These are phyloP conservation scores for Onychorhynchus coronatus DNA, from an alignment of 2,113 vertebrate genomes.

Conservation along the genomic window DNA sequence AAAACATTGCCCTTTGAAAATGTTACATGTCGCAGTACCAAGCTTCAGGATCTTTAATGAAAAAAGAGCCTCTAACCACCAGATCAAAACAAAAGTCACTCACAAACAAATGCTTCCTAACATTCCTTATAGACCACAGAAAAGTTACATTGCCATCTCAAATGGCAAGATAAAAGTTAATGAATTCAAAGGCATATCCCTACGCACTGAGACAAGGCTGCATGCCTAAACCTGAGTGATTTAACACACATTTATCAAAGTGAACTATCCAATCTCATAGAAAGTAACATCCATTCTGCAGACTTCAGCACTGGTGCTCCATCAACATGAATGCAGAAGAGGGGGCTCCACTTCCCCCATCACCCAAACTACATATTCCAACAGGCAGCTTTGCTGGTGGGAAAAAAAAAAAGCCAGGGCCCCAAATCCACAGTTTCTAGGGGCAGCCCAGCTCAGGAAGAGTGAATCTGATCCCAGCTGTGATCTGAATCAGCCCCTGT, in stretches of 20 bases:
- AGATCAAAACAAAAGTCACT: not conserved
- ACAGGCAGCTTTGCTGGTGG: not conserved
- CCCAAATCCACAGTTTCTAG: accelerated
- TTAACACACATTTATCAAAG: not conserved
- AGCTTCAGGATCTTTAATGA: not conserved
- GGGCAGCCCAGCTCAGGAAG: not conserved
- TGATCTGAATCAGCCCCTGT: accelerated
- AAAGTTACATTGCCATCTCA: not conserved
- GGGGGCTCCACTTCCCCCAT: not conserved
- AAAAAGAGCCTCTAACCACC: not conserved
- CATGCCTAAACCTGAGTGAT: not conserved
- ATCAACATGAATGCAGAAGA: not conserved
- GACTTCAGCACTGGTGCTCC: not conserved
- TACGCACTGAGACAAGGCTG: accelerated
- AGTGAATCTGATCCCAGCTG: not conserved
- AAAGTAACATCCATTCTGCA: not conserved
- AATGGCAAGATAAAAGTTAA: conserved; percentile 13
- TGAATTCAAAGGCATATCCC: not conserved
- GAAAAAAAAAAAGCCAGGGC: not conserved
- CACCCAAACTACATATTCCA: not conserved
- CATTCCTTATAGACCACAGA: not conserved
- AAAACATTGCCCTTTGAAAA: not conserved
- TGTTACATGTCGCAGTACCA: not conserved
- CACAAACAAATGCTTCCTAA: not conserved
- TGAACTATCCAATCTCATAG: not conserved